Base-by-base conservation (phyloP, 2,888 invertebrate species). In the Tachina grossa region DNA sequence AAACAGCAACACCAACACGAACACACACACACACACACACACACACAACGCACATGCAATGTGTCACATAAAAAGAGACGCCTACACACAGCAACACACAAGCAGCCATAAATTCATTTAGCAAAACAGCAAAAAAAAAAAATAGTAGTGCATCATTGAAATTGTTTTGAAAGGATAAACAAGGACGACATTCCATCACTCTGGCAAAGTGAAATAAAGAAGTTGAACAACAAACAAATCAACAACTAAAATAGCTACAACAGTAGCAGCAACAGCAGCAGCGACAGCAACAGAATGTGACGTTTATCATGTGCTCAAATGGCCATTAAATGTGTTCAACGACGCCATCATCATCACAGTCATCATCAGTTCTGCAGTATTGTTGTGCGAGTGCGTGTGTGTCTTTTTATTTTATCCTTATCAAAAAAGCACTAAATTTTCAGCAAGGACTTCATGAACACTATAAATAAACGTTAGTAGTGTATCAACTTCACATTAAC, bases 251-350 rank as follows among this genome's bases (percentile, higher is more conserved):
- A 31, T 31, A 78, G 11, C 51, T 51, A 41, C 31, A 53, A 72
- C 90, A 89, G 88, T 4, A 53, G n/a, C 19, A 31, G n/a, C 45
- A 72, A n/a, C n/a, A n/a, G 14, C 45, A 55, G 13, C 31, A 19
- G 49, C 90, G 89, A 88, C 89, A 89, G 88, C 89, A 89, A 88
- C 88, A 88, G 88, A 90, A 89, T 89, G 88, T 89, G 90, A 91
- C 90, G 92, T 92, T 92, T 92, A 92, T 92, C 92, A 92, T 91
- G 90, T 91, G 91, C 90, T 92, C 92, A 92, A 92, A 92, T 91
- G 91, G 89, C 92, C 92, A 92, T 92, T 92, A 92, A 92, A 92
- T 91, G 91, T 92, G 91, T 91, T 88, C 88, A 90, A 87, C 87
- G 88, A 88, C 87, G 88, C 88, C 88, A 87, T 88, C 87, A 82